These are phyloP conservation scores for Hypotaenidia philippensis DNA, from an alignment of 2,797 vertebrate species.

Conservation along the genomic window DNA sequence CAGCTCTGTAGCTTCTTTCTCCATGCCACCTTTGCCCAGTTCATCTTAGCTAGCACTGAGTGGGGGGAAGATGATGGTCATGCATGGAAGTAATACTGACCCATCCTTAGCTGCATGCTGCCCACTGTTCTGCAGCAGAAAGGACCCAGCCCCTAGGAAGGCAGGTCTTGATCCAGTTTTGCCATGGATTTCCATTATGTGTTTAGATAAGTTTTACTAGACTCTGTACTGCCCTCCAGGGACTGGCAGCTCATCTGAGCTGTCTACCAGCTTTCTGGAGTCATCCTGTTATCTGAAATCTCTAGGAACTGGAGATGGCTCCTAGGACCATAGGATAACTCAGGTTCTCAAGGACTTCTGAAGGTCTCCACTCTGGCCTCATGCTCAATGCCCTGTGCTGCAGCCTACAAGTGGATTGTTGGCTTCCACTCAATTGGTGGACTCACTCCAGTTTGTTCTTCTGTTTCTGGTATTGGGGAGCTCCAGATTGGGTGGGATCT, in stretches of 20 bases:
- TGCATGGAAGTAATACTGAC: not conserved
- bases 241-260: not conserved
- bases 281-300: not conserved
- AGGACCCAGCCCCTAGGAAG: too few species aligned
- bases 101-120: too few species aligned
- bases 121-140: not conserved
- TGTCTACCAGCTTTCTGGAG: not conserved
- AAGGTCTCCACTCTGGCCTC: not conserved
- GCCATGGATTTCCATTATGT: not conserved
- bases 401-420: not conserved
- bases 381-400: not conserved
- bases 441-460: not conserved
- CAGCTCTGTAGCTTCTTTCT: not conserved
- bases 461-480: not conserved
- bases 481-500: not conserved
- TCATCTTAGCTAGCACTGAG: not conserved
- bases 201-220: not conserved
- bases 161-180: too few species aligned
- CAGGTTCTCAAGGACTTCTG: not conserved
- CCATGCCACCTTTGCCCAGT: not conserved
- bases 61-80: not conserved
- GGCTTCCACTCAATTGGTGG: not conserved
- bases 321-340: not conserved
- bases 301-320: not conserved
- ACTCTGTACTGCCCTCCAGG: not conserved